Conservation (phyloP, 92 coral and sea anemone genomes). For the Parazoanthus darwini region DNA sequence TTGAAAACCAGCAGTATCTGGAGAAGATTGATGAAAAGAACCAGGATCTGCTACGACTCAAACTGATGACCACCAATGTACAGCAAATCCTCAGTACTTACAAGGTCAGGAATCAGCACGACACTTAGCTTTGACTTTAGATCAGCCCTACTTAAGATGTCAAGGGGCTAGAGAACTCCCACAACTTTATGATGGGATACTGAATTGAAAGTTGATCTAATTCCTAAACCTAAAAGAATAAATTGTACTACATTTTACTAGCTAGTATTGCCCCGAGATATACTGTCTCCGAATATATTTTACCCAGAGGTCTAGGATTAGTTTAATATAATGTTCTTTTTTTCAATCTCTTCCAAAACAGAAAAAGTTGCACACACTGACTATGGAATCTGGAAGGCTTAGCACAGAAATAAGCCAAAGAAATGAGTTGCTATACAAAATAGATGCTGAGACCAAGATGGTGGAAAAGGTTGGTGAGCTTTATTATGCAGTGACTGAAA, state of each 20-base stretch:
- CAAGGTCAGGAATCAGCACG: constrained; percentile 52
- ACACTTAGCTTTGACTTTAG: no score
- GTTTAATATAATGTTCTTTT: neutral
- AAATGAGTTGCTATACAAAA: constrained; percentile 86
- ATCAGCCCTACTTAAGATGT: no score
- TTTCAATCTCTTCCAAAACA: constrained; percentile 24
- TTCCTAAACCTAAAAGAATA: no score
- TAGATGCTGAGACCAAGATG: constrained; percentile 92
- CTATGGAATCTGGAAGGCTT: constrained; percentile 91
- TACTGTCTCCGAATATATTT: no score
- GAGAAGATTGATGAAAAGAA: constrained; percentile 99
- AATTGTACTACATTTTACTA: no score
- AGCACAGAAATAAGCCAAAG: constrained; percentile 83
- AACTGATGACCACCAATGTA: constrained; percentile 94
- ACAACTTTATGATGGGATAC: no score
- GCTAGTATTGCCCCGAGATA: no score
- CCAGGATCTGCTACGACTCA: constrained; percentile 92
- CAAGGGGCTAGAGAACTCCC: no score
- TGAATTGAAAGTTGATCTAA: no score
- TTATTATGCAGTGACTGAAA: neutral
- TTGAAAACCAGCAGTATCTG: constrained; percentile 97
- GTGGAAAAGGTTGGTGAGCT: constrained; percentile 79
- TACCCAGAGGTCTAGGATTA: no score
- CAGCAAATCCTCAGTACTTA: constrained; percentile 94
- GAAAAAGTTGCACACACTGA: constrained; percentile 94